Evolutionary conservation across 2,113 vertebrate species (phyloP).

Genomic region (Polypterus senegalus): DNA sequence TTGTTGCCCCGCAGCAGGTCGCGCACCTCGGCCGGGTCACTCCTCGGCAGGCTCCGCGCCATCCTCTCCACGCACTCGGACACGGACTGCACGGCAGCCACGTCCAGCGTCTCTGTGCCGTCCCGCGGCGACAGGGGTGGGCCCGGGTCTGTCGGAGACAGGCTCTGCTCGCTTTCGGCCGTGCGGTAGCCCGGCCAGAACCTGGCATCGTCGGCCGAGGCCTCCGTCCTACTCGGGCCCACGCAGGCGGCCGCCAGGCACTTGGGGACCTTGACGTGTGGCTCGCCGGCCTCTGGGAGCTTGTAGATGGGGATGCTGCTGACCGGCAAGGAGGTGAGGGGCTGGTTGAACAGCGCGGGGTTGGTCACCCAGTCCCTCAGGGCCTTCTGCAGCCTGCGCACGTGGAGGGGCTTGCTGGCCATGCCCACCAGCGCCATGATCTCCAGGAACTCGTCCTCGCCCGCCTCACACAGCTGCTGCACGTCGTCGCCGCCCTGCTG

Average conservation of each 20-base stretch:
- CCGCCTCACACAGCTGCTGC: slow-evolving; percentile 94
- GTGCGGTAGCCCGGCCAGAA: slow-evolving; percentile 77
- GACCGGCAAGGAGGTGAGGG: slow-evolving; percentile 83
- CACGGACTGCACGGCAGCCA: slow-evolving; percentile 73
- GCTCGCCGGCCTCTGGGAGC: slow-evolving; percentile 72
- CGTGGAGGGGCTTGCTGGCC: slow-evolving; percentile 94
- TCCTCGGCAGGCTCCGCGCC: slow-evolving; percentile 65
- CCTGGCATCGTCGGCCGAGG: slow-evolving; percentile 51
- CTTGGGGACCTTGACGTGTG: slow-evolving; percentile 72
- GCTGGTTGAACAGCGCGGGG: slow-evolving; percentile 90
- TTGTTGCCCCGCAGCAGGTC: slow-evolving; percentile 88
- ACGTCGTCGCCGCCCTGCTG: slow-evolving; percentile 96
- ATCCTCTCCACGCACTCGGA: slow-evolving; percentile 87
- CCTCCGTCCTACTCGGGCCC: slow-evolving; percentile 50
- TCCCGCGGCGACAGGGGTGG: slow-evolving; percentile 87
- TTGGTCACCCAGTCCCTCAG: slow-evolving; percentile 96
- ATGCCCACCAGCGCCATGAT: slow-evolving; percentile 97
- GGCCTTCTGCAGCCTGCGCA: slow-evolving; percentile 87
- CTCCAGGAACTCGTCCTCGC: slow-evolving; percentile 94
- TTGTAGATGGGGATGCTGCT: slow-evolving; percentile 97
- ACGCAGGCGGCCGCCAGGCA: slow-evolving; percentile 61
- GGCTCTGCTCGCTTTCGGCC: slow-evolving; percentile 76
- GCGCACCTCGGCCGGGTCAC: slow-evolving; percentile 63
- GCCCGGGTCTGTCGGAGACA: slow-evolving; percentile 75
- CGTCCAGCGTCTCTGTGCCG: slow-evolving; percentile 73